Conservation (phyloP, 2,888 invertebrate genomes). For the Stictocephala bisonia region DNA sequence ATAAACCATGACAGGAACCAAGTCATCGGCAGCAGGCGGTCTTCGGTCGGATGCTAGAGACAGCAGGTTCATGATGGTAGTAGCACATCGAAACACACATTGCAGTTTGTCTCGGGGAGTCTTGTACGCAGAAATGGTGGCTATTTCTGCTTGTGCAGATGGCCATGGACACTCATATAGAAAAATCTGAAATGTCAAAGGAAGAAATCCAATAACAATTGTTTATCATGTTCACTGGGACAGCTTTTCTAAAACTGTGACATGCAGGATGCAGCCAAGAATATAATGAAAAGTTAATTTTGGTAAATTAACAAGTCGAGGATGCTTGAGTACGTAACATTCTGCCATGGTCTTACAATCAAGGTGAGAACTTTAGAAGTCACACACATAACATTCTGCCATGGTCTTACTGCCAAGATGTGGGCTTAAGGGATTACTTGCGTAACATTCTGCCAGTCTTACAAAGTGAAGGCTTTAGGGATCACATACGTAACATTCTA, state of each 20-base stretch:
- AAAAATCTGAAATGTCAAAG: slow-evolving; percentile 73
- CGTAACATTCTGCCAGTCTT: no score
- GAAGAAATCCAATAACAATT: no score
- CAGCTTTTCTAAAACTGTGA: no score
- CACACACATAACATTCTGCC: not conserved
- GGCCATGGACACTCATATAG: slow-evolving; percentile 96
- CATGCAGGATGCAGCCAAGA: no score
- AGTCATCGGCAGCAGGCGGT: slow-evolving; percentile 92
- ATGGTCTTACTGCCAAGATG: no score
- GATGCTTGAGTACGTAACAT: slow-evolving; percentile 19
- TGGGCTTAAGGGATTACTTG: not conserved
- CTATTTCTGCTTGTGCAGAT: slow-evolving; percentile 90
- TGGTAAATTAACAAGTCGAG: no score
- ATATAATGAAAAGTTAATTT: no score
- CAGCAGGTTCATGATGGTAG: slow-evolving; percentile 93
- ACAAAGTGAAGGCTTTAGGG: no score
- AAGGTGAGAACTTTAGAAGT: not conserved
- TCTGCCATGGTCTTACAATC: not conserved
- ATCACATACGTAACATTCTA: no score
- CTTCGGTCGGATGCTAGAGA: slow-evolving; percentile 82
- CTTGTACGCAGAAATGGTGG: slow-evolving; percentile 89
- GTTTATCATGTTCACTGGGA: no score
- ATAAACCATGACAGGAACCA: slow-evolving; percentile 95
- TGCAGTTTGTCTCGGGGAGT: slow-evolving; percentile 88
- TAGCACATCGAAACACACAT: slow-evolving; percentile 88